phyloP scores from a whole-genome alignment of 2,797 vertebrate genomes.

The Falco naumanni region DNA sequence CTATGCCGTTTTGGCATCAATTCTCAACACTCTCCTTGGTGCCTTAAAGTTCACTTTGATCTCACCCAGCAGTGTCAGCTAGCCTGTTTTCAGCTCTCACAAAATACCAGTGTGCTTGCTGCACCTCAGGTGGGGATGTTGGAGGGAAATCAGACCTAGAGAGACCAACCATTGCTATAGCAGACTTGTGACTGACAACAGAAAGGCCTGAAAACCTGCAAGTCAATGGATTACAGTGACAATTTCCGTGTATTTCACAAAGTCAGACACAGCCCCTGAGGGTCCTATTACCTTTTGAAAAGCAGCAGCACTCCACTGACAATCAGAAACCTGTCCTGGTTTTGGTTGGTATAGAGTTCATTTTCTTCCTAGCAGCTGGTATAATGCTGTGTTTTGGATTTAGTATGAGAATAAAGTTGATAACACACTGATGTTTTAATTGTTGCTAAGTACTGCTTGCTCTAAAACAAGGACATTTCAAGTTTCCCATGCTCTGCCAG shows the following conservation, averaged over 20 bases:
- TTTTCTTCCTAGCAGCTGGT: too few relatives aligned
- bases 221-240: not conserved
- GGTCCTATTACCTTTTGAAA: not conserved
- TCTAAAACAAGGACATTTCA: too few relatives aligned
- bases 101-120: not conserved
- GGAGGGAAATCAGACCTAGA: not conserved
- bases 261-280: not conserved
- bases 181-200: not conserved
- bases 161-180: not conserved
- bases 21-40: not conserved
- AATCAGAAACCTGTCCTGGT: not conserved
- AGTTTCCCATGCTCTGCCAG: too few relatives aligned
- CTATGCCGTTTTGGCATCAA: too few relatives aligned
- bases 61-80: not conserved
- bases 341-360: too few relatives aligned
- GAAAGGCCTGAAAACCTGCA: not conserved
- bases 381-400: too few relatives aligned
- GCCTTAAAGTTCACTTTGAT: not conserved
- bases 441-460: too few relatives aligned
- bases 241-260: not conserved
- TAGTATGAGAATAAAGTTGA: too few relatives aligned
- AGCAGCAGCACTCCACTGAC: not conserved
- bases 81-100: not conserved
- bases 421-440: too few relatives aligned
- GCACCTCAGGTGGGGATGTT: not conserved